Evolutionary conservation across 37 sponge, comb jelly and placozoan species (phyloP), one percentile per base, ranked within the genome.

Genomic region (Trichoplax adhaerens): DNA sequence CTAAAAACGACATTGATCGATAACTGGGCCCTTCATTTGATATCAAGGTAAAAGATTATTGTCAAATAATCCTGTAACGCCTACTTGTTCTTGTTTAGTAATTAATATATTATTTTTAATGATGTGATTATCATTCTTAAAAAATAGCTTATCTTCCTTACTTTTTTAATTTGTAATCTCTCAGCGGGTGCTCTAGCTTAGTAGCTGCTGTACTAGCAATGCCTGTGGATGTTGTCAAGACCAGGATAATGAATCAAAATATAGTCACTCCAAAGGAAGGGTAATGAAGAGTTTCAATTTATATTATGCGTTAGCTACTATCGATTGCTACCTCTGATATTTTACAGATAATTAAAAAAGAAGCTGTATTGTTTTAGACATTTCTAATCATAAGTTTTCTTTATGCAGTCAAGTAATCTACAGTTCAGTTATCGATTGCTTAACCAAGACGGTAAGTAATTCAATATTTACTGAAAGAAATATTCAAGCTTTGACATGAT

Each of bases 211-310:
- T 55, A 49, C 72, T 57, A 8, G 81, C 82, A 48, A 88, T 88
- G 0, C 93, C 93, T 6, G 80, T 83, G 4, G 93, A 92, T 68
- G 89, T 92, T 1, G 65, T 92, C 2, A 92, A 92, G 79, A 81
- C 83, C 5, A 68, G 93, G 55, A 85, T 92, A 72, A 92, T 92
- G 93, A 92, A 84, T 65, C 93, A 92, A 65, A 77, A 29, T 29
- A 29, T 29, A 29, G 29, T 29, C 29, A 29, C 29, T 29, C 29
- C 29, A 29, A 29, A 29, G 29, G 29, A 29, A 29, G 29, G 29
- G 29, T 29, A 29, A 29, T 29, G 29, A 29, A 29, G 29, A 29
- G 29, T 29, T 29, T 29, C 29, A 29, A 29, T 29, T 29, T 29
- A 29, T 29, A 29, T 29, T 29, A 29, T 29, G 29, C 29, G 29